Conservation (phyloP, 1,140 invertebrate species). For the Drosophila willistoni region DNA sequence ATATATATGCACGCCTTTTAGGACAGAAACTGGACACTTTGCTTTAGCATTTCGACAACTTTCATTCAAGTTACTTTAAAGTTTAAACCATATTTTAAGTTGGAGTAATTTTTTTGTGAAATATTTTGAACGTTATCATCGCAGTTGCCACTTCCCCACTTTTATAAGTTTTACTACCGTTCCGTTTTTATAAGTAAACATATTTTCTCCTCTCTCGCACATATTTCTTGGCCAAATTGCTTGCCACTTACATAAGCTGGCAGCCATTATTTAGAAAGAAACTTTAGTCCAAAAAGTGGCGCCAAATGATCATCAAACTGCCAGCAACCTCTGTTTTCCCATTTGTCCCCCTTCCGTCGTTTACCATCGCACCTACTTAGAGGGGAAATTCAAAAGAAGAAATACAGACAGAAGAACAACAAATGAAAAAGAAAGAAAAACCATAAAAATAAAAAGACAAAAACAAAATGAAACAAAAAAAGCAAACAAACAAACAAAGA, state of each 20-base stretch:
- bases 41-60: background rate
- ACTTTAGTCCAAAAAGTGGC: conserved; percentile 49
- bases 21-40: too few relatives aligned
- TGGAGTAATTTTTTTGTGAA: background rate
- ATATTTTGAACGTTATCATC: conserved; percentile 1
- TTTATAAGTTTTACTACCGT: conserved; percentile 12
- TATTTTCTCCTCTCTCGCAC: conserved; percentile 13
- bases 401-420: conserved; percentile 44
- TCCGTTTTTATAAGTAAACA: conserved; percentile 8
- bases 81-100: background rate
- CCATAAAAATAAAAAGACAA: conserved; percentile 25
- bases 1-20: too few relatives aligned
- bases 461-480: conserved; percentile 35
- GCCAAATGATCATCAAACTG: conserved; percentile 55
- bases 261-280: conserved; percentile 37
- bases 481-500: conserved; percentile 28
- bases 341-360: too few relatives aligned
- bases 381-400: conserved; percentile 60
- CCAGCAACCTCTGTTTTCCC: background rate
- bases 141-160: background rate
- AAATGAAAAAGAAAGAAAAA: conserved; percentile 30
- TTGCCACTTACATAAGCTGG: conserved; percentile 43
- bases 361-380: background rate
- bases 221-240: conserved; percentile 20
- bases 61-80: background rate